phyloP scores from a whole-genome alignment of 2,113 vertebrate species.

The Pyxicephalus adspersus region DNA sequence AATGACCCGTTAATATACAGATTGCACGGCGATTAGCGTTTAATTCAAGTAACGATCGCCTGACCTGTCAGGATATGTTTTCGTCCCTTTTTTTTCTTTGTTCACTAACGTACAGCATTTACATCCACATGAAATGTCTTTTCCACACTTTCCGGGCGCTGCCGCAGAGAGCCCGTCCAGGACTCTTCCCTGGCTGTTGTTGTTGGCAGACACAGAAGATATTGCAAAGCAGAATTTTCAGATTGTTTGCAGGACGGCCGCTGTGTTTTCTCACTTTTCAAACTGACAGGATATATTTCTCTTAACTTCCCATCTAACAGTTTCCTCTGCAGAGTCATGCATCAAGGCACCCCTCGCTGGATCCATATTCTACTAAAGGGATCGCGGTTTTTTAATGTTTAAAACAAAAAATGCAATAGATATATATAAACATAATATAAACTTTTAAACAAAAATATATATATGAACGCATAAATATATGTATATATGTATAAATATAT shows the following conservation, averaged over 20 bases:
- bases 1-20: neutral
- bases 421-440: too few relatives aligned
- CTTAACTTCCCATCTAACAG: conserved; percentile 3
- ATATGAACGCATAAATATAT: too few relatives aligned
- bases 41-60: conserved; percentile 21
- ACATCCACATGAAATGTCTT: neutral
- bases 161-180: neutral
- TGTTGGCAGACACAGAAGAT: neutral
- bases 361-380: too few relatives aligned
- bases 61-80: conserved; percentile 23
- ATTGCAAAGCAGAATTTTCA: neutral
- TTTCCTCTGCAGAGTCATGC: conserved; percentile 5
- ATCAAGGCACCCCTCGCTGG: neutral
- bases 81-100: neutral
- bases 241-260: neutral
- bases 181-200: conserved; percentile 24
- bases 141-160: conserved; percentile 31
- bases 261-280: neutral
- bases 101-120: neutral
- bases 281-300: conserved; percentile 19
- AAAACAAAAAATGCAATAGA: too few relatives aligned
- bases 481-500: too few relatives aligned
- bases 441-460: too few relatives aligned
- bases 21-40: conserved; percentile 7
- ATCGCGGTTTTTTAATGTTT: too few relatives aligned